A percentile compares a stretch with the other conserved stretches of the same genome.
phyloP scores from a whole-genome alignment of 2,797 vertebrate species.

The Apogon talboti region DNA sequence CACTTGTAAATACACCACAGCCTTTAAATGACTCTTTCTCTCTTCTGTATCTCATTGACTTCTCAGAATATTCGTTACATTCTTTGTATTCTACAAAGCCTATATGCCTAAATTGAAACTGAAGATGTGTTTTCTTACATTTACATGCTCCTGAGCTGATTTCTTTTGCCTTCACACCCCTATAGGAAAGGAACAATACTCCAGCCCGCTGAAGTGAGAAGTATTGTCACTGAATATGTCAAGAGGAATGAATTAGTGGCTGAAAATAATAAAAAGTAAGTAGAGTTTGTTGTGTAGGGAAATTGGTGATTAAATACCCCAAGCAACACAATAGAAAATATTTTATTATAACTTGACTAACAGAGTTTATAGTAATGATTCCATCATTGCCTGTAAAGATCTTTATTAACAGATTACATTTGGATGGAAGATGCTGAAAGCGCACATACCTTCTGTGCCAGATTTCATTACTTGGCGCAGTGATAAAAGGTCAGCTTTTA shows the following conservation, averaged over 20 bases:
- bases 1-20: no score
- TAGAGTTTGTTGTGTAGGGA: not conserved
- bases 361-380: no score
- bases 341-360: not conserved
- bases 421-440: no score
- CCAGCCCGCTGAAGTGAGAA: slow-evolving; percentile 88
- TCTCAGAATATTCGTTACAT: no score
- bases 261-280: slow-evolving; percentile 93
- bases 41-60: no score
- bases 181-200: slow-evolving; percentile 90
- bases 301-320: not conserved
- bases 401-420: no score
- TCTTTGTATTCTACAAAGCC: no score
- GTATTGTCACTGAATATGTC: slow-evolving; percentile 88
- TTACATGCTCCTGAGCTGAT: not conserved
- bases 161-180: slow-evolving; percentile 21
- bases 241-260: slow-evolving; percentile 92
- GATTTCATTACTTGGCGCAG: not conserved
- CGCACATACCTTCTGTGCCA: not conserved
- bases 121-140: not conserved
- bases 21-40: no score
- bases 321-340: no score
- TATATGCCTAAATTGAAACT: no score
- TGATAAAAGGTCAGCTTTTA: slow-evolving; percentile 5
- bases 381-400: no score